These are phyloP conservation scores for Scatophagus argus DNA, from an alignment of 2,113 vertebrate genomes.

Conservation along the genomic window DNA sequence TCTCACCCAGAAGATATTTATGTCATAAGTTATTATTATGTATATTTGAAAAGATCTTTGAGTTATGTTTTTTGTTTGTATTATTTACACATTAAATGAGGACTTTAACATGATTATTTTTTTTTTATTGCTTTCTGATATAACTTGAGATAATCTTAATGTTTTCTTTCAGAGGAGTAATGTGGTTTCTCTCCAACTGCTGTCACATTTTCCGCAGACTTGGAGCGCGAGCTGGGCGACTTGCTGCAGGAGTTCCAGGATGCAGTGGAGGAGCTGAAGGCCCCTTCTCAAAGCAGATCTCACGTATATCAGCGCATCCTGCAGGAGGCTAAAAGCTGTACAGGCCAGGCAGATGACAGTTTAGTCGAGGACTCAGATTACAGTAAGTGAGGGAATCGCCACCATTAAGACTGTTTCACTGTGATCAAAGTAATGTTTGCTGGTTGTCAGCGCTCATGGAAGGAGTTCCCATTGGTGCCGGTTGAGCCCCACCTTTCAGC, in stretches of 20 bases:
- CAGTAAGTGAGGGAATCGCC: conserved; percentile 63
- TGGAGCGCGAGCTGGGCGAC: conserved; percentile 80
- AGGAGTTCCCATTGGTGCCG: conserved; percentile 23
- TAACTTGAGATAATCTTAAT: neutral
- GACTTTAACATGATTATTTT: neutral
- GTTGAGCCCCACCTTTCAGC: conserved; percentile 57
- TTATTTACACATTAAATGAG: neutral
- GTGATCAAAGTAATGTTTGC: conserved; percentile 22
- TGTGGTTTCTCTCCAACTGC: conserved; percentile 32
- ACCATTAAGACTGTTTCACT: neutral
- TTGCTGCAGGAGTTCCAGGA: conserved; percentile 85
- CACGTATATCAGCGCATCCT: conserved; percentile 67
- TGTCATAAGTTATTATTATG: neutral
- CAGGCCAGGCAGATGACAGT: conserved; percentile 69
- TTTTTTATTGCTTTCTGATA: neutral
- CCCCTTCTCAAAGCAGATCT: conserved; percentile 61
- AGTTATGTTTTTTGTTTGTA: neutral
- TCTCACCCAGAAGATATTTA: neutral
- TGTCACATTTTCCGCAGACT: conserved; percentile 78
- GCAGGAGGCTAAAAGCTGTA: conserved; percentile 71
- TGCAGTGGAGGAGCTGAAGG: conserved; percentile 81
- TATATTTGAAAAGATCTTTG: neutral
- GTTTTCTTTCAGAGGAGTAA: conserved; percentile 29
- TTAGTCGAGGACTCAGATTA: conserved; percentile 82
- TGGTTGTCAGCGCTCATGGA: conserved; percentile 4